Evolutionary conservation across 2,888 invertebrate species (phyloP).

Genomic region (Latrodectus elegans): DNA sequence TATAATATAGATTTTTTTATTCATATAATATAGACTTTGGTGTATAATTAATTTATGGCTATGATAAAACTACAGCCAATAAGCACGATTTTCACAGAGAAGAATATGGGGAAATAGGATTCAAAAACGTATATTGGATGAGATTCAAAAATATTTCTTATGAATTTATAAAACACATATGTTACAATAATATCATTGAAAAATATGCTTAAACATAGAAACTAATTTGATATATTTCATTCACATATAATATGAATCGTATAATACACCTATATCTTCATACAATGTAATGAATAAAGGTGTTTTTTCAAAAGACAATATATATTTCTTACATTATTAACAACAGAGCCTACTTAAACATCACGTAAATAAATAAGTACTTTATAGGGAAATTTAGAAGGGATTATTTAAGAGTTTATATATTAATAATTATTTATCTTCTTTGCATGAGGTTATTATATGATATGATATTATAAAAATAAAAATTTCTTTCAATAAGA

Average conservation of each 20-base stretch:
- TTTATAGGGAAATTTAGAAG: too few relatives aligned
- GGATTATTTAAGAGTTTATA: too few relatives aligned
- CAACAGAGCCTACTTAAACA: too few relatives aligned
- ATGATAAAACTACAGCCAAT: constrained; percentile 22
- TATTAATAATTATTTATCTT: too few relatives aligned
- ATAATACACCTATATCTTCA: too few relatives aligned
- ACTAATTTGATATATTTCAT: not conserved
- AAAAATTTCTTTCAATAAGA: too few relatives aligned
- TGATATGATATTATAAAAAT: too few relatives aligned
- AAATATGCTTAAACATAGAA: not conserved
- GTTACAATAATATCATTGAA: not conserved
- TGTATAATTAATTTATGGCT: constrained; percentile 28
- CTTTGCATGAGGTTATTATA: too few relatives aligned
- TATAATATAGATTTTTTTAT: constrained; percentile 40
- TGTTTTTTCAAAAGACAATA: too few relatives aligned
- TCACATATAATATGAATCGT: constrained; percentile 8
- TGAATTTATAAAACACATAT: not conserved
- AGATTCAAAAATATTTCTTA: not conserved
- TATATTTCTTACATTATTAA: too few relatives aligned
- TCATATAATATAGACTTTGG: constrained; percentile 45
- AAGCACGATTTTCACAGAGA: not conserved
- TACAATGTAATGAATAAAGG: too few relatives aligned
- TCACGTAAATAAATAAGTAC: too few relatives aligned
- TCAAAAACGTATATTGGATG: not conserved
- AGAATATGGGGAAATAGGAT: not conserved